phyloP scores from a whole-genome alignment of 1,140 invertebrate genomes.

The Anthonomus grandis region DNA sequence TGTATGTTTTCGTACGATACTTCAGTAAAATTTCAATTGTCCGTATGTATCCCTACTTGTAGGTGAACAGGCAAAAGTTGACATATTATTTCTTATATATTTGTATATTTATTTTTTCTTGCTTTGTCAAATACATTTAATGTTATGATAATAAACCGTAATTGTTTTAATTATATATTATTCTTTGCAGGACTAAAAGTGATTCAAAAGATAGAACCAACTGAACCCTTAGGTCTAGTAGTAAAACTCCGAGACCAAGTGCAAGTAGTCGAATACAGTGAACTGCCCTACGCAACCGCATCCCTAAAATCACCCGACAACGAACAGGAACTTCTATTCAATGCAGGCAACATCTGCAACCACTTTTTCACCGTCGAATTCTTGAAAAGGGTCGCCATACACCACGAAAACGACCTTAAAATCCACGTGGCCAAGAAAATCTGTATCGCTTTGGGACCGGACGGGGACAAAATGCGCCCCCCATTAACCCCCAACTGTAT shows the following conservation, averaged over 20 bases:
- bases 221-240: slow-evolving; percentile 92
- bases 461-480: slow-evolving; percentile 72
- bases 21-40: no score
- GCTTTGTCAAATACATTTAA: no score
- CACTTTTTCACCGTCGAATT: slow-evolving; percentile 93
- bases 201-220: slow-evolving; percentile 85
- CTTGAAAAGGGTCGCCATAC: slow-evolving; percentile 53
- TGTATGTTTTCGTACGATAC: no score
- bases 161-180: not conserved
- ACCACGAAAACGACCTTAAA: slow-evolving; percentile 68
- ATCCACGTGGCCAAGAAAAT: slow-evolving; percentile 97
- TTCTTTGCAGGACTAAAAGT: slow-evolving; percentile 79
- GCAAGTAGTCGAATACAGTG: slow-evolving; percentile 96
- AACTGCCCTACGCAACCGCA: slow-evolving; percentile 85
- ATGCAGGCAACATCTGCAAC: slow-evolving; percentile 96
- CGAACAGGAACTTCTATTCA: slow-evolving; percentile 74
- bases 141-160: no score
- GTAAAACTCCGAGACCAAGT: slow-evolving; percentile 84
- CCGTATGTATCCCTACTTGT: no score
- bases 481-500: slow-evolving; percentile 89
- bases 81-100: no score
- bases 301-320: slow-evolving; percentile 75
- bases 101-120: no score
- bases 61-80: no score
- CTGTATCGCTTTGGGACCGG: slow-evolving; percentile 79